These are phyloP conservation scores for Thermophis baileyi DNA, from an alignment of 2,113 vertebrate species.

Conservation along the genomic window DNA sequence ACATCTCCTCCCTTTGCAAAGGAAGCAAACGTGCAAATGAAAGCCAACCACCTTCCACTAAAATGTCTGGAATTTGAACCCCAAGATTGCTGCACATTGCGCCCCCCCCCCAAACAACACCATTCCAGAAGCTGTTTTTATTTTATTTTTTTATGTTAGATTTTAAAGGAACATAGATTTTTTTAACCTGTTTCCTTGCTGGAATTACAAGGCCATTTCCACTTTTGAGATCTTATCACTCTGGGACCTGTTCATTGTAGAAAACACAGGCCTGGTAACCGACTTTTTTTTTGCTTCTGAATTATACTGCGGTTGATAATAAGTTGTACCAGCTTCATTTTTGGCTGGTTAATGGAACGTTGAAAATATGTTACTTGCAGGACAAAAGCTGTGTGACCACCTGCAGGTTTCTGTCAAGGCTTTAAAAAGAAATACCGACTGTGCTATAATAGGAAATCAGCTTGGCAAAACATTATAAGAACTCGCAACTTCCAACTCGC, in stretches of 20 bases:
- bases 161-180: not conserved
- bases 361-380: conserved; percentile 24
- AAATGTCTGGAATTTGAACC: not conserved
- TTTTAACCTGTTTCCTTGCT: not conserved
- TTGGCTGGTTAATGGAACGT: conserved; percentile 17
- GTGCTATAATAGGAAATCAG: conserved; percentile 62
- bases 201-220: not conserved
- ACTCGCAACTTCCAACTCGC: conserved; percentile 61
- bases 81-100: not conserved
- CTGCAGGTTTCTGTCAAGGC: conserved; percentile 58
- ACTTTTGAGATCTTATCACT: not conserved
- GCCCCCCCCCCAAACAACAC: not conserved
- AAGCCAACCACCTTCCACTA: not conserved
- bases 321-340: not conserved
- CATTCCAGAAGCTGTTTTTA: not conserved
- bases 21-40: not conserved
- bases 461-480: conserved; percentile 60
- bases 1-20: not conserved
- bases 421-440: conserved; percentile 60
- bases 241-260: not conserved
- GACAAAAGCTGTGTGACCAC: conserved; percentile 46
- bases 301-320: conserved; percentile 21
- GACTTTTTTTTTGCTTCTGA: conserved; percentile 6
- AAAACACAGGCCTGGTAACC: not conserved
- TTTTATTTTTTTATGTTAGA: not conserved